Percentiles rank a stretch among this genome's conserved stretches.
These are phyloP conservation scores for Gopherus evgoodei DNA, from an alignment of 2,113 vertebrate genomes.

Conservation along the genomic window DNA sequence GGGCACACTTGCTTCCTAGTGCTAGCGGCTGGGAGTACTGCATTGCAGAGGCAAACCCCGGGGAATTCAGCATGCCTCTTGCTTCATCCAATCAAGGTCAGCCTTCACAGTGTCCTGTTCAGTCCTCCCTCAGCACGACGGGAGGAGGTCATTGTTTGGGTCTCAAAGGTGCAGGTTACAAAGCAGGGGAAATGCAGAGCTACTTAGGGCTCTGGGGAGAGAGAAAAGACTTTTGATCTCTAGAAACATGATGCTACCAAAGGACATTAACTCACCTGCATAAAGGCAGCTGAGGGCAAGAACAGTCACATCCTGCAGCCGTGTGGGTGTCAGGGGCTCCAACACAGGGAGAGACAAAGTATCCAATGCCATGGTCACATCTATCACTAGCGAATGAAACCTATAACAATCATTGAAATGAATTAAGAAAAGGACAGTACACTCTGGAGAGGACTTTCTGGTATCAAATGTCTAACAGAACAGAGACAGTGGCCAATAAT, in stretches of 20 bases:
- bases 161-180: rapidly evolving
- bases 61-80: background rate
- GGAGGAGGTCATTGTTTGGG: background rate
- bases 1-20: too few relatives aligned
- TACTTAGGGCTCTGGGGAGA: background rate
- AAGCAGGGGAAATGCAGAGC: background rate
- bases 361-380: conserved; percentile 98
- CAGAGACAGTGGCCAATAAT: rapidly evolving
- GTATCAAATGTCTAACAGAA: background rate
- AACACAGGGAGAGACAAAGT: conserved; percentile 95
- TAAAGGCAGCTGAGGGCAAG: conserved; percentile 98
- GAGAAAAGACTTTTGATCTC: background rate
- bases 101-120: background rate
- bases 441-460: background rate
- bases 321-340: conserved; percentile 94
- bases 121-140: background rate
- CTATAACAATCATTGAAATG: conserved; percentile 56
- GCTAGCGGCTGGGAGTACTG: background rate
- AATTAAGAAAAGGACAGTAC: rapidly evolving
- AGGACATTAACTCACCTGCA: conserved; percentile 83
- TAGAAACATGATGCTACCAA: background rate
- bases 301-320: conserved; percentile 95
- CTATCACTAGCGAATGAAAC: conserved; percentile 97
- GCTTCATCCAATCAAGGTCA: background rate
- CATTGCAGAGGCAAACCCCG: background rate